Percentiles rank a stretch among this genome's conserved stretches.
These are phyloP conservation scores for Numida meleagris DNA, from an alignment of 2,113 vertebrate genomes.

Conservation along the genomic window DNA sequence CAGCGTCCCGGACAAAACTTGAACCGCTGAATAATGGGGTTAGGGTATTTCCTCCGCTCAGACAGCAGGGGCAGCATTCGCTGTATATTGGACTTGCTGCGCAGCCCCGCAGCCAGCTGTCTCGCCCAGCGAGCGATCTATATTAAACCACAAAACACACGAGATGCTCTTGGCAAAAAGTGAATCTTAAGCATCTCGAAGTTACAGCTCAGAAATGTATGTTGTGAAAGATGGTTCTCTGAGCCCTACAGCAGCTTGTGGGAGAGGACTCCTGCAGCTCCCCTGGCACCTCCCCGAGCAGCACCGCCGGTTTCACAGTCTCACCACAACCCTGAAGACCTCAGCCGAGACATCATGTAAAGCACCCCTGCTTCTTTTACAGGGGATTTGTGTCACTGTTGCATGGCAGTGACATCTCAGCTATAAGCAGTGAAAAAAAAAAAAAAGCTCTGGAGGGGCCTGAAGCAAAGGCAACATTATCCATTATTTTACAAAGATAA, in stretches of 20 bases:
- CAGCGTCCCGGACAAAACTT: not conserved
- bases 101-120: not conserved
- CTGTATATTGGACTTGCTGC: not conserved
- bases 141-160: not conserved
- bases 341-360: not conserved
- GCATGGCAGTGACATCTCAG: not conserved
- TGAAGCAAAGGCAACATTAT: not conserved
- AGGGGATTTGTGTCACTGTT: not conserved
- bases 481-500: not conserved
- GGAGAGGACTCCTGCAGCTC: not conserved
- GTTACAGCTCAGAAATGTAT: not conserved
- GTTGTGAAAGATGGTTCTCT: not conserved
- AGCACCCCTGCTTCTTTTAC: not conserved
- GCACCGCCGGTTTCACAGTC: not conserved
- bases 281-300: not conserved
- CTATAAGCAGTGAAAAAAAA: not conserved
- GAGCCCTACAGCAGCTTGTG: not conserved
- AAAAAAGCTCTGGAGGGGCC: not conserved
- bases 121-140: not conserved
- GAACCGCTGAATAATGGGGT: not conserved
- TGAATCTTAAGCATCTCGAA: not conserved
- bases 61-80: slow-evolving; percentile 59
- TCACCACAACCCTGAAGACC: not conserved
- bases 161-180: not conserved
- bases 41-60: not conserved